Percentiles rank a stretch among this genome's conserved stretches.
Evolutionary conservation across 2,797 vertebrate species (phyloP).

Genomic region (Anableps anableps): DNA sequence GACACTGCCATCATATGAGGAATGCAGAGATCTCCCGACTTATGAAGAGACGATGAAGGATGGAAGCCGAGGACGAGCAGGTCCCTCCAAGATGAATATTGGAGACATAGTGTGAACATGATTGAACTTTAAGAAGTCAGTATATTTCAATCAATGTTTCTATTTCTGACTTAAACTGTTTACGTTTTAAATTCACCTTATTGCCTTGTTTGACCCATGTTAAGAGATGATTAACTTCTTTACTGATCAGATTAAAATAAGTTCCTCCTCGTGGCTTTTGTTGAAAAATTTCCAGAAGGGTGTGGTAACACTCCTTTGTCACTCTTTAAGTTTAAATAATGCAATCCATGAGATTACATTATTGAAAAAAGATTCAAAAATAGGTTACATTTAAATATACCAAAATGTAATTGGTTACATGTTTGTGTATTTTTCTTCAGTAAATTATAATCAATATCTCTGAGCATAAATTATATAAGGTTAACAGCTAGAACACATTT

Average conservation of each 20-base stretch:
- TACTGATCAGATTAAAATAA: not conserved
- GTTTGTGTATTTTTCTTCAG: too few relatives aligned
- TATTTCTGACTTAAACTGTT: not conserved
- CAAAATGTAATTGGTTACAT: too few relatives aligned
- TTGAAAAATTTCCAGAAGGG: not conserved
- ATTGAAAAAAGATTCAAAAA: not conserved
- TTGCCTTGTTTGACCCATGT: not conserved
- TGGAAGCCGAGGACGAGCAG: not conserved
- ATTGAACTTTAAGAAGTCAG: not conserved
- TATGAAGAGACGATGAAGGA: constrained; percentile 71
- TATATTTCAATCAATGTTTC: not conserved
- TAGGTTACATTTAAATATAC: too few relatives aligned
- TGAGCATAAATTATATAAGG: not conserved
- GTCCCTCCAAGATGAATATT: constrained; percentile 24
- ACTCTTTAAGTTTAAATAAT: not conserved
- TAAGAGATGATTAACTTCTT: not conserved
- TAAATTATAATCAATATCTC: not conserved
- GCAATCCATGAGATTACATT: not conserved
- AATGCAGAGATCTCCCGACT: constrained; percentile 72
- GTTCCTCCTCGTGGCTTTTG: not conserved
- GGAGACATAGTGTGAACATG: not conserved
- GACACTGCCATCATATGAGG: constrained; percentile 69
- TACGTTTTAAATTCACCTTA: not conserved
- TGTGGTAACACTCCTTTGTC: too few relatives aligned
- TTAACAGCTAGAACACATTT: not conserved